These are phyloP conservation scores for Helobdella robusta DNA, from an alignment of 2,888 invertebrate genomes.

Conservation along the genomic window DNA sequence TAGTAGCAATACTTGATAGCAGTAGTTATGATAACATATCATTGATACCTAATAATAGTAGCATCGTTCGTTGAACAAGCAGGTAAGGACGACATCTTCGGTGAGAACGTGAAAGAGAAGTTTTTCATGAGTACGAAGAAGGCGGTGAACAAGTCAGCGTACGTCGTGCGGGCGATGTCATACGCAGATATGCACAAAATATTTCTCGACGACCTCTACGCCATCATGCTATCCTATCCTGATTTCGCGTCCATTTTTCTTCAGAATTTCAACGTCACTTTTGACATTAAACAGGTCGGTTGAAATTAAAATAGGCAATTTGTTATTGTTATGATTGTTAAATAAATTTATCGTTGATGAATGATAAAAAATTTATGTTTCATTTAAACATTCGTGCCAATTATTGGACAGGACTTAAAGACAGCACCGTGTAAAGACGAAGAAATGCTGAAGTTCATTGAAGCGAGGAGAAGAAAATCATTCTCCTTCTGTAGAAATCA, in stretches of 20 bases:
- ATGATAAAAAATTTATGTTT: too few species aligned
- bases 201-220: constrained; percentile 43
- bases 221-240: constrained; percentile 46
- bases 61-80: neutral
- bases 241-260: constrained; percentile 47
- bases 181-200: constrained; percentile 50
- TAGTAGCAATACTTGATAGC: neutral
- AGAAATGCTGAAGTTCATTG: constrained; percentile 44
- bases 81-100: constrained; percentile 50
- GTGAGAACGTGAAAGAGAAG: constrained; percentile 41
- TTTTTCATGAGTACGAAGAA: constrained; percentile 26
- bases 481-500: too few species aligned
- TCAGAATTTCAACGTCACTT: constrained; percentile 45
- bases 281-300: constrained; percentile 45
- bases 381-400: too few species aligned
- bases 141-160: constrained; percentile 44
- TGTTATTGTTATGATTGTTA: too few species aligned
- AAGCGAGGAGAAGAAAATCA: constrained; percentile 39
- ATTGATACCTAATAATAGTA: neutral
- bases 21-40: neutral
- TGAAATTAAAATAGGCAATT: too few species aligned
- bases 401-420: too few species aligned
- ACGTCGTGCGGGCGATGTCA: constrained; percentile 46
- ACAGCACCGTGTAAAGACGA: constrained; percentile 37
- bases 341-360: too few species aligned